phyloP scores from a whole-genome alignment of 2,113 vertebrate genomes.

The Tetrax tetrax region DNA sequence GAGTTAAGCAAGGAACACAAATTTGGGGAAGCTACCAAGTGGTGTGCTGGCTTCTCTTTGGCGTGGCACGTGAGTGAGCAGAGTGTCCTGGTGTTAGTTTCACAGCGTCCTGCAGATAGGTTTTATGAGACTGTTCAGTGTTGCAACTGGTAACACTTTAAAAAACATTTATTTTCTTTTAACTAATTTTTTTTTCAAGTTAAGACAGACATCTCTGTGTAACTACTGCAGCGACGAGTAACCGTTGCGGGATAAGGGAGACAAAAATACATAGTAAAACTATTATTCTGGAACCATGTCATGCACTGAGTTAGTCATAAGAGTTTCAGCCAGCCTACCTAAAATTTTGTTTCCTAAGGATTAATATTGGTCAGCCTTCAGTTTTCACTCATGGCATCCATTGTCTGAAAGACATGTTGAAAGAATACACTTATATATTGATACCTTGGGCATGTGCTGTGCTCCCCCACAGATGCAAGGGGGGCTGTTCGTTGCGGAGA shows the following conservation, averaged over 20 bases:
- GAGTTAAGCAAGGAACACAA: too few relatives aligned
- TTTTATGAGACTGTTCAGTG: neutral
- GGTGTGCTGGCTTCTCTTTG: neutral
- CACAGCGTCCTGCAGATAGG: neutral
- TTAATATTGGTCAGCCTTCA: neutral
- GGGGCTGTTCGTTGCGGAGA: neutral
- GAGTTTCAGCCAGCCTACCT: neutral
- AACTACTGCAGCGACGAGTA: too few relatives aligned
- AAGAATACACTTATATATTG: rapidly evolving
- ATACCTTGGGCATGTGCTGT: neutral
- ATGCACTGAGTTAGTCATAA: neutral
- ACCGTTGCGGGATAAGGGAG: too few relatives aligned
- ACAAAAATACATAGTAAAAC: neutral
- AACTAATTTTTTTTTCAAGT: neutral
- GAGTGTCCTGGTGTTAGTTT: neutral
- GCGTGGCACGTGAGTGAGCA: neutral
- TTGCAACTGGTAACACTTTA: neutral
- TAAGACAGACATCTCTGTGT: neutral
- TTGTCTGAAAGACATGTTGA: neutral
- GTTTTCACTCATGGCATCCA: neutral
- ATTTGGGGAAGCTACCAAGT: neutral
- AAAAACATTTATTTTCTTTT: neutral
- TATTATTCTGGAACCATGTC: neutral
- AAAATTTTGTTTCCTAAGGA: neutral
- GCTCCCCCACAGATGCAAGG: neutral